These are phyloP conservation scores for Meles meles DNA, from an alignment of 2,113 vertebrate genomes.

Conservation along the genomic window DNA sequence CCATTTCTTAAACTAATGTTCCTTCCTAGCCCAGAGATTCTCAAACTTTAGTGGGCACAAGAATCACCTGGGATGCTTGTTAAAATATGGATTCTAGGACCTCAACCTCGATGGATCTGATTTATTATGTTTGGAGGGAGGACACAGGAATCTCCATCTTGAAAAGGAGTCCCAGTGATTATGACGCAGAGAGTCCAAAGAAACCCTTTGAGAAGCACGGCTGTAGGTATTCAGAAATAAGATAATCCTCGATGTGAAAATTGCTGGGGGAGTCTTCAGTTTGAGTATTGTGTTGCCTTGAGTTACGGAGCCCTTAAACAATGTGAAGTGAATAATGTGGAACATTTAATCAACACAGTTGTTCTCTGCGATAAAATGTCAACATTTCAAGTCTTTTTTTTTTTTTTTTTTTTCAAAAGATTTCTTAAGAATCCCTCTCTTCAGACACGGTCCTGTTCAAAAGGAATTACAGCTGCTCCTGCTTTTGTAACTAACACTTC, in stretches of 20 bases:
- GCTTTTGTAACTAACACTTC: constrained; percentile 31
- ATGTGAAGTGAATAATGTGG: constrained; percentile 10
- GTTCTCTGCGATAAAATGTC: constrained; percentile 52
- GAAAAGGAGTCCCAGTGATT: not conserved
- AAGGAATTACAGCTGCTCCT: constrained; percentile 36
- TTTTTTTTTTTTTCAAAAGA: constrained; percentile 39
- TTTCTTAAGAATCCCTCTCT: constrained; percentile 21
- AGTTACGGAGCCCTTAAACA: constrained; percentile 41
- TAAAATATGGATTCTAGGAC: not conserved
- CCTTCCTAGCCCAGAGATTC: not conserved
- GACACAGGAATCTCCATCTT: not conserved
- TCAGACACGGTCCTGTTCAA: not conserved
- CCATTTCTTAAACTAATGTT: not conserved
- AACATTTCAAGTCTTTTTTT: constrained; percentile 48
- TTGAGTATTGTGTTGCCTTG: constrained; percentile 1
- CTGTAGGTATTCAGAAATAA: constrained; percentile 27
- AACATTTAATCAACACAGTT: constrained; percentile 44
- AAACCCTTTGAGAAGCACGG: not conserved
- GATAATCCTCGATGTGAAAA: constrained; percentile 20
- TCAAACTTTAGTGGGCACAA: not conserved
- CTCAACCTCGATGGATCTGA: not conserved
- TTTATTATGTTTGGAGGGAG: not conserved
- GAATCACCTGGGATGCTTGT: not conserved
- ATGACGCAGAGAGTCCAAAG: not conserved
- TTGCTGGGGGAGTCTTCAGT: not conserved